Evolutionary conservation across 2,888 invertebrate species (phyloP).

Genomic region (Baccha elongata): DNA sequence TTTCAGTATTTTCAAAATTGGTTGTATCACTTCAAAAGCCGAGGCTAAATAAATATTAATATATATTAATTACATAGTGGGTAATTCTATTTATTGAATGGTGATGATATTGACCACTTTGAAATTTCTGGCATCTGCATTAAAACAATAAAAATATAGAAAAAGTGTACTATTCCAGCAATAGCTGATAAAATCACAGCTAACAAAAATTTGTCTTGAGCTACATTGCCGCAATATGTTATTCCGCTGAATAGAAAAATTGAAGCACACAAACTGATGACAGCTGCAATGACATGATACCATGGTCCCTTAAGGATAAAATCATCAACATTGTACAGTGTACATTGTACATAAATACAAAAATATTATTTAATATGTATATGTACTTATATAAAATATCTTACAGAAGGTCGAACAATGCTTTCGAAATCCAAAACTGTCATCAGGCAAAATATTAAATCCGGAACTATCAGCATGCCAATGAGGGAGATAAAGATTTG

Average conservation of each 20-base stretch:
- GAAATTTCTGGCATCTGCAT: slow-evolving; percentile 27
- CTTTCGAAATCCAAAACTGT: slow-evolving; percentile 11
- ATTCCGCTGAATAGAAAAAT: slow-evolving; percentile 32
- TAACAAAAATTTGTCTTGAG: slow-evolving; percentile 44
- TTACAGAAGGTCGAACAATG: slow-evolving; percentile 34
- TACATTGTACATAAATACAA: no score
- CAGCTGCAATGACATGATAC: slow-evolving; percentile 42
- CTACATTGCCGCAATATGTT: slow-evolving; percentile 71
- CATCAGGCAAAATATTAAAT: slow-evolving; percentile 17
- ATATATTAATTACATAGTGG: no score
- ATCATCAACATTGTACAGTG: no score
- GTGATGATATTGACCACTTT: slow-evolving; percentile 18
- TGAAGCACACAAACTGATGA: slow-evolving; percentile 34
- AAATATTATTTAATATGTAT: background rate
- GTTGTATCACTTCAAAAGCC: no score
- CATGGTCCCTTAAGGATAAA: slow-evolving; percentile 41
- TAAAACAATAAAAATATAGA: slow-evolving; percentile 1
- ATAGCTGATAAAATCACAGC: slow-evolving; percentile 35
- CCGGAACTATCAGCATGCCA: slow-evolving; percentile 25
- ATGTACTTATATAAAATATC: background rate
- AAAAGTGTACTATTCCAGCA: slow-evolving; percentile 48
- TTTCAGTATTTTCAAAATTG: no score
- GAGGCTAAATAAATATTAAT: no score
- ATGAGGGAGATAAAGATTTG: slow-evolving; percentile 11
- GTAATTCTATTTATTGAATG: slow-evolving; percentile 14